Evolutionary conservation across 2,797 vertebrate species (phyloP).

Genomic region (Decapterus maruadsi): DNA sequence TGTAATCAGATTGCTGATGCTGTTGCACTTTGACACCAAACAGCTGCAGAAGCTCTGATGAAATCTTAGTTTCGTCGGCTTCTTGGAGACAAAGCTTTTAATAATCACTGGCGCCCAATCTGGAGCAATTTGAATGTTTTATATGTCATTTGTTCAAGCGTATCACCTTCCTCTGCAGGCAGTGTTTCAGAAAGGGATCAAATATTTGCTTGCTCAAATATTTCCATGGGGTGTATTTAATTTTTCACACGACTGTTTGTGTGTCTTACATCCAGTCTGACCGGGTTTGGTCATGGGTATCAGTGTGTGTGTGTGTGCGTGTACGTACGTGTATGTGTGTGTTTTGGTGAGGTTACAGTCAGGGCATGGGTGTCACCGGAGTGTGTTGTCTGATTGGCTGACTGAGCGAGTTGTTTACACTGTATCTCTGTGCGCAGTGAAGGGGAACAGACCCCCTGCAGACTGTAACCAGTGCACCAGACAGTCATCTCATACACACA

Average conservation of each 20-base stretch:
- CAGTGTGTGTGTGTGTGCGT: conserved; percentile 29
- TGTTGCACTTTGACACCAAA: too few species aligned
- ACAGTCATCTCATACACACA: conserved; percentile 58
- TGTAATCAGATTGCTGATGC: too few species aligned
- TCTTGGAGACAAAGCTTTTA: neutral
- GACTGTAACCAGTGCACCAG: conserved; percentile 67
- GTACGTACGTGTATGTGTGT: conserved; percentile 24
- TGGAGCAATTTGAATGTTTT: neutral
- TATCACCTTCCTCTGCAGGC: neutral
- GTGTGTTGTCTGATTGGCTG: conserved; percentile 69
- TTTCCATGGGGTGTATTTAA: neutral
- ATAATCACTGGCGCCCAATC: neutral
- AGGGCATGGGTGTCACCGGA: conserved; percentile 64
- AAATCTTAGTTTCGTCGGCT: too few species aligned
- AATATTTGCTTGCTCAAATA: neutral
- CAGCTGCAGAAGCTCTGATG: too few species aligned
- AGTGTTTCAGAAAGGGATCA: neutral
- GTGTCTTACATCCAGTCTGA: conserved; percentile 24
- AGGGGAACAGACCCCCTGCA: conserved; percentile 78
- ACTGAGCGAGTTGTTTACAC: conserved; percentile 67
- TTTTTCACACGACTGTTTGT: conserved; percentile 14
- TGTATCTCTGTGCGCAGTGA: conserved; percentile 70
- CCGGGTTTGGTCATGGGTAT: conserved; percentile 21
- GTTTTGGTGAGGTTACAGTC: conserved; percentile 54
- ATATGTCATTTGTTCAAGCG: neutral